phyloP scores from a whole-genome alignment of 2,888 invertebrate species.

The Epistrophe eligans region DNA sequence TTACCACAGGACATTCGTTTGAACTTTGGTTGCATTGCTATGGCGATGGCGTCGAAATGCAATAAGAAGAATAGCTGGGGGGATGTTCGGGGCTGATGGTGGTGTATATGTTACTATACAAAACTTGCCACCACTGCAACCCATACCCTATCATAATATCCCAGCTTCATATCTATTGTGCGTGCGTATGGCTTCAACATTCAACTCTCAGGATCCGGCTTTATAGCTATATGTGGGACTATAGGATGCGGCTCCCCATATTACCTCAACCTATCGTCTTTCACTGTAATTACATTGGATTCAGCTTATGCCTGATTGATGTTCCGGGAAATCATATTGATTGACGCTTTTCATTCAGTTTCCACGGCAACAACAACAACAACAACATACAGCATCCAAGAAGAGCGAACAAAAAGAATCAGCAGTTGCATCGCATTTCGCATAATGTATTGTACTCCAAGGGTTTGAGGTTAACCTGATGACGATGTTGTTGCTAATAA shows the following conservation, averaged over 20 bases:
- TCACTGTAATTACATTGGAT: constrained; percentile 73
- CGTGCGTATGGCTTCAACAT: constrained; percentile 49
- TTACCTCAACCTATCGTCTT: constrained; percentile 43
- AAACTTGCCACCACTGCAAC: background rate
- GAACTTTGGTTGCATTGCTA: constrained; percentile 74
- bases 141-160: background rate
- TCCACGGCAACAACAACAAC: constrained; percentile 28
- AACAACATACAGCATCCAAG: background rate
- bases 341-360: constrained; percentile 71
- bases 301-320: constrained; percentile 75
- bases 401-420: constrained; percentile 20
- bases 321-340: constrained; percentile 75
- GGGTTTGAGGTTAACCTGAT: constrained; percentile 10
- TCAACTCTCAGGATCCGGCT: background rate
- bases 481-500: constrained; percentile 19
- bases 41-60: constrained; percentile 71
- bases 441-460: constrained; percentile 32
- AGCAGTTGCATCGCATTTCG: constrained; percentile 14
- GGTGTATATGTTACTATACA: constrained; percentile 22
- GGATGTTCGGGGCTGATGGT: constrained; percentile 11
- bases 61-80: constrained; percentile 45
- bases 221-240: background rate
- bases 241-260: constrained; percentile 12
- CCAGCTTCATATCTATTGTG: constrained; percentile 56
- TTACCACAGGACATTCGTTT: constrained; percentile 84